Percentiles rank a stretch among this genome's conserved stretches.
Evolutionary conservation across 2,888 invertebrate species (phyloP).

Genomic region (Lasioglossum vierecki): DNA sequence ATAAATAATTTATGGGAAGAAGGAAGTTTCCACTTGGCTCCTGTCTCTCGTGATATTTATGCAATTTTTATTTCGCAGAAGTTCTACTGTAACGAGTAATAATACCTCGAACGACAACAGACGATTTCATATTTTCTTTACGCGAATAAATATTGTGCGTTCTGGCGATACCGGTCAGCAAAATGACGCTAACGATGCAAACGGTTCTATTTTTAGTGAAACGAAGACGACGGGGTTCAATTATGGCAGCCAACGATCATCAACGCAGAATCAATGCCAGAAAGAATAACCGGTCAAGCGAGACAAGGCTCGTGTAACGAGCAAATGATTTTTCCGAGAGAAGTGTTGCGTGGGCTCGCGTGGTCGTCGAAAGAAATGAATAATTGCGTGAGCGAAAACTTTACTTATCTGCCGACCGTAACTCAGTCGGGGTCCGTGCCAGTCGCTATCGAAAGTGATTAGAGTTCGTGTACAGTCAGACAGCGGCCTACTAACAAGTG

Average conservation of each 20-base stretch:
- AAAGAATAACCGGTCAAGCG: background rate
- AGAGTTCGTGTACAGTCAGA: constrained; percentile 27
- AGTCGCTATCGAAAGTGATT: constrained; percentile 43
- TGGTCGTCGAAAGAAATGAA: constrained; percentile 30
- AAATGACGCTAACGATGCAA: background rate
- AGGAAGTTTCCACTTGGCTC: background rate
- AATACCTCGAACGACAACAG: background rate
- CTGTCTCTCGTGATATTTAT: background rate
- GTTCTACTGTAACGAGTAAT: background rate
- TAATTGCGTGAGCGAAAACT: constrained; percentile 7
- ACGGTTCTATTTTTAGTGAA: background rate
- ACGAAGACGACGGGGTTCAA: background rate
- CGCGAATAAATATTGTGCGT: background rate
- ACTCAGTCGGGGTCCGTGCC: constrained; percentile 1
- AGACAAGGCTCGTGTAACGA: background rate
- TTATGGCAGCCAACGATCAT: background rate
- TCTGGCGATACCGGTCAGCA: too few species aligned
- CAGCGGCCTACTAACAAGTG: constrained; percentile 27
- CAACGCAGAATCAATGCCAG: background rate
- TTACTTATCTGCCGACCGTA: constrained; percentile 7
- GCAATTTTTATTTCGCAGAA: background rate
- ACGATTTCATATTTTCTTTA: background rate
- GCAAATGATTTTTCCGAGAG: background rate
- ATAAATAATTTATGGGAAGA: too few species aligned
- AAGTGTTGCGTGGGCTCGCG: background rate